Base-by-base conservation (phyloP, 2,113 vertebrate genomes). In the Campylomormyrus tamandua region DNA sequence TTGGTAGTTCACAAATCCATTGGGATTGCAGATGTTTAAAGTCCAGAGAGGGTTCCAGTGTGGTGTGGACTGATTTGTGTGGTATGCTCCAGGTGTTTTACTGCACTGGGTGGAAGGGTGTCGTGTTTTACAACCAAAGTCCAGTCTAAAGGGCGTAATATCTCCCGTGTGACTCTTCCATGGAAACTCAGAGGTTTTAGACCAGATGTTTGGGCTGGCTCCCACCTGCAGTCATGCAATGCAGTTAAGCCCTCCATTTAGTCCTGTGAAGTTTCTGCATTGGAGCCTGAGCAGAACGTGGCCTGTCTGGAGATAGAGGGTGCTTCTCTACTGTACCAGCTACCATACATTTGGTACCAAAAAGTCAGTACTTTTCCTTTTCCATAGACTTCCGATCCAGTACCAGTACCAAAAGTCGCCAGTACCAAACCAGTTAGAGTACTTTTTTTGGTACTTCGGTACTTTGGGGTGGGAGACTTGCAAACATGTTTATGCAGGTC, bases 171-270 rank as follows among this genome's bases (percentile, higher is more conserved):
- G 53, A 49, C 13, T 50, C 10, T 39, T 70, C 58, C 89, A 24
- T 74, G 35, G 85, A 90, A 74, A 77, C 24, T 7, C 35, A 8
- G 58, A n/a, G 53, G 13, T 66, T 42, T 24, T 45, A 49, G 15
- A 6, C 85, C 85, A 90, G 89, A 90, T 90, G 89, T 80, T 27
- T 70, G 77, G 85, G 89, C 56, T 31, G 48, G 58, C 46, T 77
- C 31, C n/a, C 31, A 17, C 50, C 87, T 45, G 84, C 39, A 46
- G 62, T 49, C 31, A 58, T 46, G 35, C 56, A n/a, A 24, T 45
- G 19, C 83, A 24, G 53, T 70, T 46, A 74, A 56, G 17, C 31
- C 46, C 31, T 53, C 45, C 27, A 1, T 87, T 49, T 49, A 3
- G n/a, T 31, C 3, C 21, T 50, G 6, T 11, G n/a, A 83, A 24